Conservation (phyloP, 2,797 vertebrate species). For the Prunella strophiata region DNA sequence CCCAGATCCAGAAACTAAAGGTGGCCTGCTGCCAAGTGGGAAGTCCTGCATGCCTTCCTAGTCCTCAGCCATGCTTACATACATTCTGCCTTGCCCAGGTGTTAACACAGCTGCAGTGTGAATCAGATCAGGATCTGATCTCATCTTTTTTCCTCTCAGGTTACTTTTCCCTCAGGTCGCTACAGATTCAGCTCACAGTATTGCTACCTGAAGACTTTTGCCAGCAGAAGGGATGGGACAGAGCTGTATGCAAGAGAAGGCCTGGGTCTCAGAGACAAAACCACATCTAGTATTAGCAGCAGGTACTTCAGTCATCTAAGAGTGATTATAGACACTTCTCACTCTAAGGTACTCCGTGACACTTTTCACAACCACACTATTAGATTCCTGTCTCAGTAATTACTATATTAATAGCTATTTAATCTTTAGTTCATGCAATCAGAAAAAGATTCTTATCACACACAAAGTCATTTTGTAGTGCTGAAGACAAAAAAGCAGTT, state of each 20-base stretch:
- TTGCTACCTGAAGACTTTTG: background rate
- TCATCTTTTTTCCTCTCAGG: background rate
- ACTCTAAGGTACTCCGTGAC: background rate
- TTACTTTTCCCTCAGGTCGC: background rate
- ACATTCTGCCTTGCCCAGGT: background rate
- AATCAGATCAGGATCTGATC: background rate
- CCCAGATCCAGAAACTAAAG: background rate
- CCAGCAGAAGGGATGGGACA: background rate
- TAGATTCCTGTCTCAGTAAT: constrained; percentile 6
- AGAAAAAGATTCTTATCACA: background rate
- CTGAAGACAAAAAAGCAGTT: background rate
- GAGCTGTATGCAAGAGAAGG: background rate
- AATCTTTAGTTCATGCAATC: background rate
- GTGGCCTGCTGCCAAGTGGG: background rate
- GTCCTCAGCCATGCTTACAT: background rate
- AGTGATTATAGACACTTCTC: background rate
- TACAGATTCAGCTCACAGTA: background rate
- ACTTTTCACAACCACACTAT: background rate
- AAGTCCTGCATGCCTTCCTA: background rate
- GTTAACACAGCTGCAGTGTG: background rate
- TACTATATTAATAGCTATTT: constrained; percentile 5
- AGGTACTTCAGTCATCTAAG: background rate
- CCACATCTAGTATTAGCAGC: background rate
- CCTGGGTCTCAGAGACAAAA: background rate
- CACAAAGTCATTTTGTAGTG: background rate